Evolutionary conservation across 2,113 vertebrate species (phyloP), one percentile per base, ranked within the genome.

Genomic region (Todiramphus saurophagus): DNA sequence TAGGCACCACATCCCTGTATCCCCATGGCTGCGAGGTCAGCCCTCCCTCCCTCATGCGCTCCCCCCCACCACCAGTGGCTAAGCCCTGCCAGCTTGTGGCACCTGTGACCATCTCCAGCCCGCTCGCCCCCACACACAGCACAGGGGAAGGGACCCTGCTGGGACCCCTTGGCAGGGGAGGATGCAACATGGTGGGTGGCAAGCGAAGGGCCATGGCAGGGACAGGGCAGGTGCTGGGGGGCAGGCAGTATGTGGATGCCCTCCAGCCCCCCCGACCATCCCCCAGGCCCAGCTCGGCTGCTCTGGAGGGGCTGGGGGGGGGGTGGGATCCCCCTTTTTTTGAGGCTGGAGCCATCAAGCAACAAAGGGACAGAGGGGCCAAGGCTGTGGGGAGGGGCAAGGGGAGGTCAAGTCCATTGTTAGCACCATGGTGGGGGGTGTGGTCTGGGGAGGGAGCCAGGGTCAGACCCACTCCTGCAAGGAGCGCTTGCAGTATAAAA

Each of bases 401-500:
- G 14, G 35, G 73, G 67, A n/a, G 55, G 72, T 97, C 97, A 96
- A 82, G 75, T 93, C 66, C 74, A 44, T 91, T 28, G 18, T 96
- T 98, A 99, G 99, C 99, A 99, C 99, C 98, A 98, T 97, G 97
- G 95, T 94, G 95, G 93, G 21, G 67, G n/a, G 33, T 24, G n/a
- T 20, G 43, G 30, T 35, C 20, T 30, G 85, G 97, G 96, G 96
- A 89, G 60, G 95, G 86, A 93, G 95, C 97, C 87, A 16, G 85
- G 87, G 66, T 99, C 98, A 99, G 95, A 99, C 99, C 99, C 99
- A 99, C 90, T 99, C 99, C 97, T 99, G 99, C 97, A 99, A 96
- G 8, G 99, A 99, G 88, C 99, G 99, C 96, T 99, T 99, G 98
- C 99, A 99, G 98, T 99, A 99, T 83, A 99, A 97, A 80, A 99